Conservation (phyloP, 2,797 vertebrate species). For the Phylloscopus collybita region DNA sequence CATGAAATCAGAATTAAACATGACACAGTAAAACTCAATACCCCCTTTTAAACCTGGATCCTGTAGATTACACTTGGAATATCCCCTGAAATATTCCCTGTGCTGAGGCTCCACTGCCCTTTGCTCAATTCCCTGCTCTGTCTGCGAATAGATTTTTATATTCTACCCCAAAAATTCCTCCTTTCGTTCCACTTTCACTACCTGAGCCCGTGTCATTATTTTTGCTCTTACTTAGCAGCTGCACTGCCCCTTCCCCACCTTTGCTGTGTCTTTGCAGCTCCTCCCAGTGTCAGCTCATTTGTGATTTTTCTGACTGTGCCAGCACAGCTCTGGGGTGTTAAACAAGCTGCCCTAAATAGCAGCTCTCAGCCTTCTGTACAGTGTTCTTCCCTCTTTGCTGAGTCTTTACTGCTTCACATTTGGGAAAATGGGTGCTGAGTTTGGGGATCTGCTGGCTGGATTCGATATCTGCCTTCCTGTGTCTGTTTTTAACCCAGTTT, state of each 20-base stretch:
- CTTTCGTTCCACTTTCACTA: background rate
- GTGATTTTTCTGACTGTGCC: background rate
- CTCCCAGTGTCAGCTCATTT: background rate
- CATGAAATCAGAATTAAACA: background rate
- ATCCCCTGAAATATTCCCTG: background rate
- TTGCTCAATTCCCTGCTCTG: background rate
- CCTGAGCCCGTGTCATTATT: background rate
- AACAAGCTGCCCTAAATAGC: background rate
- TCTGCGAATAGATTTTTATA: background rate
- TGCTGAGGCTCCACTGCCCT: background rate
- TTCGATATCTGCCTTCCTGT: background rate
- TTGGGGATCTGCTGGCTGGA: background rate
- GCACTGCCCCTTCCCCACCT: background rate
- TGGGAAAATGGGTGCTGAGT: background rate
- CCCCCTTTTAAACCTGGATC: background rate
- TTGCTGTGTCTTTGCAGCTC: background rate
- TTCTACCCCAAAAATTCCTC: background rate
- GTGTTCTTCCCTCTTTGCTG: background rate
- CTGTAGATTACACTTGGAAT: background rate
- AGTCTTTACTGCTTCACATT: background rate
- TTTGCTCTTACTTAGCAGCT: background rate
- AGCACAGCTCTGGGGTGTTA: background rate
- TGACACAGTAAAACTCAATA: background rate
- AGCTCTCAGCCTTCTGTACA: background rate
- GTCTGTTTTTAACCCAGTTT: background rate